Evolutionary conservation across 2,888 invertebrate species (phyloP).

Genomic region (Dicycla oo): DNA sequence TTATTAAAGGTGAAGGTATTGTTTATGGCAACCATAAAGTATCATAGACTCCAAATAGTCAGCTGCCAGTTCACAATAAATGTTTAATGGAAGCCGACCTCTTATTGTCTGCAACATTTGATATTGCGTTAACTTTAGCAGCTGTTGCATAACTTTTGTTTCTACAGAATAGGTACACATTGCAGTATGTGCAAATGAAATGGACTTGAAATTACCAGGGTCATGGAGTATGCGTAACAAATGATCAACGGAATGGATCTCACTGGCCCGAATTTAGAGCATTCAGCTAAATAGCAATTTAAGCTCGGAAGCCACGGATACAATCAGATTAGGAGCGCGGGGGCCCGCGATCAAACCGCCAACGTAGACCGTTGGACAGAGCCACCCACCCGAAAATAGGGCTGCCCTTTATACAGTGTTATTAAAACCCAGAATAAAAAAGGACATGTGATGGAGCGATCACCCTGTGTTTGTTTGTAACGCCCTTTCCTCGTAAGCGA

Average conservation of each 20-base stretch:
- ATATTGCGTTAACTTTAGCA: neutral
- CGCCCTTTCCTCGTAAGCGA: conserved; percentile 28
- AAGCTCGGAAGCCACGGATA: conserved; percentile 41
- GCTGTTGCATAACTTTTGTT: neutral
- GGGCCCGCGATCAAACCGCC: conserved; percentile 34
- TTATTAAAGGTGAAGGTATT: too few species aligned
- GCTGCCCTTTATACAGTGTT: conserved; percentile 23
- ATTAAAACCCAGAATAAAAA: conserved; percentile 39
- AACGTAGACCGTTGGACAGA: conserved; percentile 17
- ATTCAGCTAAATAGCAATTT: conserved; percentile 60
- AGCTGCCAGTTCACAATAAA: too few species aligned
- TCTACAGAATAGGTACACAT: neutral
- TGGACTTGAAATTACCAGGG: conserved; percentile 2
- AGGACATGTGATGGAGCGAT: neutral
- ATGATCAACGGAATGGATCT: conserved; percentile 29
- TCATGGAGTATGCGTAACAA: conserved; percentile 27
- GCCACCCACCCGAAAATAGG: conserved; percentile 33
- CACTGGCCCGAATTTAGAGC: conserved; percentile 37
- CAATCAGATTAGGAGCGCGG: conserved; percentile 50
- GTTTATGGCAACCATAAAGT: too few species aligned
- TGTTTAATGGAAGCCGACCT: too few species aligned
- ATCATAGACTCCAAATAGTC: too few species aligned
- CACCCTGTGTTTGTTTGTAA: conserved; percentile 31
- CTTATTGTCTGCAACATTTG: neutral
- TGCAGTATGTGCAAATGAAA: conserved; percentile 5